Conservation (phyloP, 1,140 invertebrate genomes). For the Thrips palmi region DNA sequence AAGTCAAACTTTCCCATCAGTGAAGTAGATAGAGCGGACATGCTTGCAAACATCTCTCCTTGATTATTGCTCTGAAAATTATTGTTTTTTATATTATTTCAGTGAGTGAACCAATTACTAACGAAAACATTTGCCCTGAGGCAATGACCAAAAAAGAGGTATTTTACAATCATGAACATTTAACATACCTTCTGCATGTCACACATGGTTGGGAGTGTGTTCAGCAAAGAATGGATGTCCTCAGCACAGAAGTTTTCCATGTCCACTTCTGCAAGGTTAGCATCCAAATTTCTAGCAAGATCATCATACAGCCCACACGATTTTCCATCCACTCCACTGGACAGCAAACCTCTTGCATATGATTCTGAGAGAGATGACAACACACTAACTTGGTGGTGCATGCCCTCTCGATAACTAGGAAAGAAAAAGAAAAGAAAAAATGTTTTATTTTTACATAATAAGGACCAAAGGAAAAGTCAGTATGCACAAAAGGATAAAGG, state of each 20-base stretch:
- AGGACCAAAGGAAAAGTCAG: slow-evolving; percentile 2
- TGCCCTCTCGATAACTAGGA: slow-evolving; percentile 51
- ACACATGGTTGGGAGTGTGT: slow-evolving; percentile 53
- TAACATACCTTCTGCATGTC: slow-evolving; percentile 21
- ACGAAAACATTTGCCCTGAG: neutral
- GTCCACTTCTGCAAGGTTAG: slow-evolving; percentile 81
- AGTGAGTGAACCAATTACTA: neutral
- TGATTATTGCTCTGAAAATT: slow-evolving; percentile 34
- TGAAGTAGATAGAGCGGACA: slow-evolving; percentile 57
- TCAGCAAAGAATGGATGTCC: slow-evolving; percentile 72
- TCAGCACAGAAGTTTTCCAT: slow-evolving; percentile 85
- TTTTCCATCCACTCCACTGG: too few species aligned
- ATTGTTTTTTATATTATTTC: slow-evolving; percentile 16
- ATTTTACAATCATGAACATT: neutral
- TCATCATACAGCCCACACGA: too few species aligned
- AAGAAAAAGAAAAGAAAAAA: too few species aligned
- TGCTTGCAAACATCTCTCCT: slow-evolving; percentile 64
- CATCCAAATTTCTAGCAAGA: slow-evolving; percentile 70
- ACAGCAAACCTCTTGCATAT: slow-evolving; percentile 52
- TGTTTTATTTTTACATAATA: slow-evolving; percentile 2
- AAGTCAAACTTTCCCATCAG: slow-evolving; percentile 62
- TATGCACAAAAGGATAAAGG: neutral
- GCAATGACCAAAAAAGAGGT: too few species aligned
- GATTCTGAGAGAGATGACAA: slow-evolving; percentile 60
- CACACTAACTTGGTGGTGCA: slow-evolving; percentile 54